phyloP scores from a whole-genome alignment of 1,140 invertebrate species.

The Drosophila prosaltans region DNA sequence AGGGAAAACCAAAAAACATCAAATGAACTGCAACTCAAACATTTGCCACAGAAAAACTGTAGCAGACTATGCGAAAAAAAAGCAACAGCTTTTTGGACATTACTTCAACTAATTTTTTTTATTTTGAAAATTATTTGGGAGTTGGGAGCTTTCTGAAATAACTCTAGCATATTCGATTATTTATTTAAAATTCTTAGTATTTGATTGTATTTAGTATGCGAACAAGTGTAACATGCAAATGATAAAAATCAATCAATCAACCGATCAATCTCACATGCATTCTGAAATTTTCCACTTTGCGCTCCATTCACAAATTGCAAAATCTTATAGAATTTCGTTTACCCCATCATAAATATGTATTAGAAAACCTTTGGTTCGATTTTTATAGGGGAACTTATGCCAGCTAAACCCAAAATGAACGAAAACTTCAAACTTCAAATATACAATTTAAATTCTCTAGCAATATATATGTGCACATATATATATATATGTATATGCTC shows the following conservation, averaged over 20 bases:
- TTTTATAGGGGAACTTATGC: conserved; percentile 20
- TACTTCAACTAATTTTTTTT: too few relatives aligned
- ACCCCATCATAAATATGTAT: conserved; percentile 31
- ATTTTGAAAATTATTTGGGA: too few relatives aligned
- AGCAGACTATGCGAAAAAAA: not conserved
- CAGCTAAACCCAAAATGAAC: conserved; percentile 33
- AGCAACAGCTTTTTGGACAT: not conserved
- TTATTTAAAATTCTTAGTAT: conserved; percentile 48
- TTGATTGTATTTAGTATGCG: conserved; percentile 39
- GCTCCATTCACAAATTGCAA: conserved; percentile 55
- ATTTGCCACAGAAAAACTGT: not conserved
- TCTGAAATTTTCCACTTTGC: conserved; percentile 53
- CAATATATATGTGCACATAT: conserved; percentile 10
- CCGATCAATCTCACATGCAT: conserved; percentile 19
- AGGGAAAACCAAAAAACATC: not conserved
- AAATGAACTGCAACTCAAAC: conserved; percentile 9
- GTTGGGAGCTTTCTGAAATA: too few relatives aligned
- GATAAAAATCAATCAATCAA: not conserved
- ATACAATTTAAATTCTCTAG: conserved; percentile 56
- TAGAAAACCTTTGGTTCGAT: conserved; percentile 29
- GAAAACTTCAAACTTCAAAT: conserved; percentile 43
- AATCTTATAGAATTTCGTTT: conserved; percentile 42
- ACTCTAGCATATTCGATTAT: conserved; percentile 11
- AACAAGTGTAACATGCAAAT: conserved; percentile 56
- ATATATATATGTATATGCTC: not conserved